Conservation (phyloP, 2,888 invertebrate genomes). For the Philaethria dido region DNA sequence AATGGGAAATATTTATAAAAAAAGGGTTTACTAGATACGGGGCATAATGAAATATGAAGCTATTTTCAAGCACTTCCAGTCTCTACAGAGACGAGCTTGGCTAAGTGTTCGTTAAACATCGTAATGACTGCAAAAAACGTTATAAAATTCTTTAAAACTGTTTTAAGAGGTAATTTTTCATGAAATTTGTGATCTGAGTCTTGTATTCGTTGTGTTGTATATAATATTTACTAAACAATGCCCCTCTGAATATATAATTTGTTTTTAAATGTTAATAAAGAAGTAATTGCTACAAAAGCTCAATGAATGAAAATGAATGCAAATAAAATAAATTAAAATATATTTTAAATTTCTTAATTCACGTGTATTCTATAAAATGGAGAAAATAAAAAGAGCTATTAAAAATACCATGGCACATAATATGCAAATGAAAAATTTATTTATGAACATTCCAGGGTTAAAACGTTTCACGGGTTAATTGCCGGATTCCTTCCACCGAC, state of each 20-base stretch:
- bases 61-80: slow-evolving; percentile 26
- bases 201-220: neutral
- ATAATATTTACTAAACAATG: neutral
- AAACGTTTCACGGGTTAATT: slow-evolving; percentile 43
- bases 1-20: neutral
- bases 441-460: slow-evolving; percentile 42
- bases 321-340: slow-evolving; percentile 5
- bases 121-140: slow-evolving; percentile 23
- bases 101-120: slow-evolving; percentile 38
- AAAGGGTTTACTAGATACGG: neutral
- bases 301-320: neutral
- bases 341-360: slow-evolving; percentile 16
- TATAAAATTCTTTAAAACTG: slow-evolving; percentile 26
- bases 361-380: slow-evolving; percentile 20
- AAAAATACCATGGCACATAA: slow-evolving; percentile 39
- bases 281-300: neutral
- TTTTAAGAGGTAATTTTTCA: slow-evolving; percentile 13
- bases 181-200: neutral
- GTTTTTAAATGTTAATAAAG: neutral
- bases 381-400: slow-evolving; percentile 29
- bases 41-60: slow-evolving; percentile 23
- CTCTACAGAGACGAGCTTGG: slow-evolving; percentile 32
- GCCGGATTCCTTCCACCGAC: slow-evolving; percentile 41
- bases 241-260: neutral
- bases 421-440: slow-evolving; percentile 42